A percentile compares a stretch with the other conserved stretches of the same genome.
Evolutionary conservation across 1,140 invertebrate genomes (phyloP).

Genomic region (Pristionchus pacificus): DNA sequence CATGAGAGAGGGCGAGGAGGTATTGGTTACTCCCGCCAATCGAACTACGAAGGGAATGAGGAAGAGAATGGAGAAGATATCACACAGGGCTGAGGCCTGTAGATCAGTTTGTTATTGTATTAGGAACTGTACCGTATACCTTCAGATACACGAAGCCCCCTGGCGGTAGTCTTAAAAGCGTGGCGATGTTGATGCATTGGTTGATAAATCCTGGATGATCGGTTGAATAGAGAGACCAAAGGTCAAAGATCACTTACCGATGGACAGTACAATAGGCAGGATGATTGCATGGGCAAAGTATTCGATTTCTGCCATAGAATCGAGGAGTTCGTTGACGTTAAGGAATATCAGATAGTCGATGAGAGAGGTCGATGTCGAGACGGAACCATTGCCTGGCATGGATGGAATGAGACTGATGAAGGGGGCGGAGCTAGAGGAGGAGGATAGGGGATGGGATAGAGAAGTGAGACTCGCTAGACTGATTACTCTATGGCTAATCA

Average conservation of each 20-base stretch:
- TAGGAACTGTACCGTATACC: not conserved
- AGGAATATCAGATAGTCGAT: too few species aligned
- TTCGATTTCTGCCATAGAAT: conserved; percentile 36
- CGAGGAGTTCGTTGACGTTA: conserved; percentile 6
- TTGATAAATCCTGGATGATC: conserved; percentile 44
- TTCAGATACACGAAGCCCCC: conserved; percentile 49
- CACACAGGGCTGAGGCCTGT: conserved; percentile 44
- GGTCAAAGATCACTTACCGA: conserved; percentile 29
- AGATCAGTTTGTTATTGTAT: not conserved
- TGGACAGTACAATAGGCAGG: conserved; percentile 43
- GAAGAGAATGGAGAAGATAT: conserved; percentile 46
- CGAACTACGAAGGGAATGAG: conserved; percentile 47
- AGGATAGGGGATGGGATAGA: too few species aligned
- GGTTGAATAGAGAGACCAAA: not conserved
- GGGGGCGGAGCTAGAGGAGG: too few species aligned
- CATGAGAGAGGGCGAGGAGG: conserved; percentile 36
- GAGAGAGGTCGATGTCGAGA: too few species aligned
- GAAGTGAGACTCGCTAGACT: too few species aligned
- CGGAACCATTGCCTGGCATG: too few species aligned
- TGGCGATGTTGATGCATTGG: conserved; percentile 47
- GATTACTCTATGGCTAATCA: too few species aligned
- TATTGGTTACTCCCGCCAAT: conserved; percentile 40
- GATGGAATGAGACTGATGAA: too few species aligned
- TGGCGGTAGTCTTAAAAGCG: conserved; percentile 33
- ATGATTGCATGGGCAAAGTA: conserved; percentile 47